Base-by-base conservation (phyloP, 2,888 invertebrate genomes). In the Sinelater perroti region DNA sequence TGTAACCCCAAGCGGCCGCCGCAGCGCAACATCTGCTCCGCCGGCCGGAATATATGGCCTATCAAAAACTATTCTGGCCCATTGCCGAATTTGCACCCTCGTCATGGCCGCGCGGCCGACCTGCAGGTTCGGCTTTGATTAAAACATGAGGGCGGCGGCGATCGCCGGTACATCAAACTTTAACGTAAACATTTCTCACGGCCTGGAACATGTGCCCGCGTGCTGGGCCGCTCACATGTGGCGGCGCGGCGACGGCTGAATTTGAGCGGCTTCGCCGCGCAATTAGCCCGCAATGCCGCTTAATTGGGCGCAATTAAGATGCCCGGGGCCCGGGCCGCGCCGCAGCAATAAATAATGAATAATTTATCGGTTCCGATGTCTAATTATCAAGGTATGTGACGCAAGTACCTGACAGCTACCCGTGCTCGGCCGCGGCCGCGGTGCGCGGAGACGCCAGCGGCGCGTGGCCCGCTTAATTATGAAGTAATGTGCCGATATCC, bases 21-120 rank as follows among this genome's bases (percentile, higher is more conserved):
- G 56, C 64, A 69, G 52, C 42, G 65, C 59, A 75, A 75, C 75
- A 75, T 74, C 73, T 75, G 75, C 63, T 60, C 54, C 40, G 64
- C 64, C 62, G 70, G 67, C 66, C 61, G 61, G 75, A 75, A 75
- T 75, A 75, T 75, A 75, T 73, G 71, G 66, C 72, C 71, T 62
- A 74, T 75, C 73, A 74, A 75, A 74, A 75, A 74, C 71, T 68
- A 73, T 74, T 73, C 72, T 70, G 66, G 70, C 67, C 67, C 67
- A 71, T 70, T 69, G 65, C 68, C 64, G 67, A 71, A 70, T 72
- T 72, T 70, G 68, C 70, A 72, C 70, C 70, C 70, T 67, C 60
- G 64, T 70, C 70, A 68, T 68, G 69, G 46, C 16, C 50, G 36
- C 20, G 14, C 14, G 30, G 26, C 20, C 30, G 20, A 45, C 47